Evolutionary conservation across 2,888 invertebrate genomes (phyloP), one percentile per base, ranked within the genome.

Genomic region (Dicroscelio sp.): DNA sequence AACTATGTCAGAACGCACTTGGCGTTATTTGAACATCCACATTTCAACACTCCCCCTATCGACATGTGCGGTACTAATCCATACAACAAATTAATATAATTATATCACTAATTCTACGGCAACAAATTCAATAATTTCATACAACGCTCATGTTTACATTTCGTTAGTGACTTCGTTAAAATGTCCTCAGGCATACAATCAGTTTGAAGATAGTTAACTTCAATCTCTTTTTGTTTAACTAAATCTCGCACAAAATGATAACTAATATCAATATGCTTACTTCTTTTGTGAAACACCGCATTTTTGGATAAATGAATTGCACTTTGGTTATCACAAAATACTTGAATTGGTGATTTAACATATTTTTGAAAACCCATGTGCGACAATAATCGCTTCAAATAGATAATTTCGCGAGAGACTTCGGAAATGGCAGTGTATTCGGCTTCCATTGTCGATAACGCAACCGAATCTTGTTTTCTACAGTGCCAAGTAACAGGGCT

Each of bases 381-480:
- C 0, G 35, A 25, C 23, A 85, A 58, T 6, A 85, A 35, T 25
- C 85, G 52, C 65, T 69, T 78, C 17, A 85, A 83, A 52, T 73
- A 73, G 4, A 31, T 52, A 20, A 73, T 2, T 79, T 92, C 92
- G 14, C 60, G 43, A 0, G 86, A 55, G 8, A 88, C 27, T 25
- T 92, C 91, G 0, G 84, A 76, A 0, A 93, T 73, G 0, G 91
- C 82, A 1, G 71, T 83, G 12, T 90, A 92, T 48, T 87, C 69
- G 10, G 76, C 76, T 43, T 87, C 82, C 76, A 86, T 86, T 20
- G 86, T 86, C 0, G 69, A 86, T 12, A 84, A 65, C 10, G 73
- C 65, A 17, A 85, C 85, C 0, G 80, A 85, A 0, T 25, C 67
- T 43, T 92, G 92, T 20, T 86, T 92, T 30, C 20, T 92, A 0